Percentiles rank a stretch among this genome's conserved stretches.
Conservation (phyloP, 2,113 vertebrate genomes). For the Cephalopholis sonnerati region DNA sequence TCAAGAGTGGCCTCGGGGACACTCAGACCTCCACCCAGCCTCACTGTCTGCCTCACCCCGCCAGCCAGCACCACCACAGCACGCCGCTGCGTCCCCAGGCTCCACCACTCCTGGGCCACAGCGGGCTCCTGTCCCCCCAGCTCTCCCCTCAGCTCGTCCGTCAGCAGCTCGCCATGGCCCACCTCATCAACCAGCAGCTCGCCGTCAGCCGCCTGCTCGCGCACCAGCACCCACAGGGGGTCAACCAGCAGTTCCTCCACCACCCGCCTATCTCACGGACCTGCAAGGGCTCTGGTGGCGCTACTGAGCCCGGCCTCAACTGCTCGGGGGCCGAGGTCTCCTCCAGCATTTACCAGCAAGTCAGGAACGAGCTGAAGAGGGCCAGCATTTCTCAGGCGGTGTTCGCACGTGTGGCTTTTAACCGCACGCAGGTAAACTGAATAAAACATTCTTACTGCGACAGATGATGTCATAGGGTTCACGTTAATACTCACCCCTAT, state of each 20-base stretch:
- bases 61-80: conserved; percentile 90
- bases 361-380: conserved; percentile 96
- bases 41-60: conserved; percentile 71
- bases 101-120: conserved; percentile 86
- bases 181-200: conserved; percentile 98
- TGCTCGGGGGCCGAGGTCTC: conserved; percentile 89
- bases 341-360: conserved; percentile 97
- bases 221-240: conserved; percentile 96
- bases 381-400: conserved; percentile 98
- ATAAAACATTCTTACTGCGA: neutral
- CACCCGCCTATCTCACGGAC: conserved; percentile 90
- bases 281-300: conserved; percentile 80
- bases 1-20: conserved; percentile 49
- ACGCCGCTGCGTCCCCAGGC: conserved; percentile 90
- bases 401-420: conserved; percentile 97
- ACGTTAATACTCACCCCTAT: neutral
- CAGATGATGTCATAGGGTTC: too few relatives aligned
- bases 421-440: conserved; percentile 94
- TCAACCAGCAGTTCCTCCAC: conserved; percentile 99
- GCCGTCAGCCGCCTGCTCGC: conserved; percentile 95
- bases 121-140: conserved; percentile 91
- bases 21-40: conserved; percentile 45
- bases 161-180: conserved; percentile 98
- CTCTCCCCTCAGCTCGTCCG: conserved; percentile 95
- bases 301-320: conserved; percentile 79